These are phyloP conservation scores for Branchipolynoe longqiensis DNA, from an alignment of 2,888 invertebrate species.

Conservation along the genomic window DNA sequence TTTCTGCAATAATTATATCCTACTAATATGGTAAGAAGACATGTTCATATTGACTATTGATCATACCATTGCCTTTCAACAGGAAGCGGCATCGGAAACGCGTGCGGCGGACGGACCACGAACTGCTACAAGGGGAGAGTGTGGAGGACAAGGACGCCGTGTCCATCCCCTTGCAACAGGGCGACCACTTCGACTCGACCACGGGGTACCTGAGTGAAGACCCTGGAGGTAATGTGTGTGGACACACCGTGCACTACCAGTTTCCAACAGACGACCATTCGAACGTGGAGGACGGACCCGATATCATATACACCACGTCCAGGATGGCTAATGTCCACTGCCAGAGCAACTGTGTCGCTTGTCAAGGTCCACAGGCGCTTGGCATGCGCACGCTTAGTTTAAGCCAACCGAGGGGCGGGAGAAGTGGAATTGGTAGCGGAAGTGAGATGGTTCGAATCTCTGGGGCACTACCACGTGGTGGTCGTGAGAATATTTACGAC, in stretches of 20 bases:
- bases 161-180: conserved; percentile 42
- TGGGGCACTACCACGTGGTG: neutral
- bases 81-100: conserved; percentile 56
- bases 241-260: conserved; percentile 50
- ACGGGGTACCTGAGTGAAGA: conserved; percentile 42
- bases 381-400: conserved; percentile 35
- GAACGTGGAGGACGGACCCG: conserved; percentile 54
- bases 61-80: neutral
- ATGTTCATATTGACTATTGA: too few species aligned
- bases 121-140: conserved; percentile 46
- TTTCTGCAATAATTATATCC: too few species aligned
- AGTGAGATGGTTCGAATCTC: neutral
- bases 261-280: conserved; percentile 38
- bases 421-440: neutral
- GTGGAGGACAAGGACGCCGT: conserved; percentile 57
- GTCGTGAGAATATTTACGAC: conserved; percentile 43
- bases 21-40: too few species aligned
- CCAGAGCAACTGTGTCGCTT: conserved; percentile 54
- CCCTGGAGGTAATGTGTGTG: conserved; percentile 16
- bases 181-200: conserved; percentile 49
- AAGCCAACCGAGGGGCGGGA: conserved; percentile 9
- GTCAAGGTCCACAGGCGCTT: conserved; percentile 51
- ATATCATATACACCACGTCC: conserved; percentile 54
- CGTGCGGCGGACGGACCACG: conserved; percentile 38
- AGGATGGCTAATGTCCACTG: conserved; percentile 26